Conservation (phyloP, 2,113 vertebrate genomes). For the Tragelaphus strepsiceros region DNA sequence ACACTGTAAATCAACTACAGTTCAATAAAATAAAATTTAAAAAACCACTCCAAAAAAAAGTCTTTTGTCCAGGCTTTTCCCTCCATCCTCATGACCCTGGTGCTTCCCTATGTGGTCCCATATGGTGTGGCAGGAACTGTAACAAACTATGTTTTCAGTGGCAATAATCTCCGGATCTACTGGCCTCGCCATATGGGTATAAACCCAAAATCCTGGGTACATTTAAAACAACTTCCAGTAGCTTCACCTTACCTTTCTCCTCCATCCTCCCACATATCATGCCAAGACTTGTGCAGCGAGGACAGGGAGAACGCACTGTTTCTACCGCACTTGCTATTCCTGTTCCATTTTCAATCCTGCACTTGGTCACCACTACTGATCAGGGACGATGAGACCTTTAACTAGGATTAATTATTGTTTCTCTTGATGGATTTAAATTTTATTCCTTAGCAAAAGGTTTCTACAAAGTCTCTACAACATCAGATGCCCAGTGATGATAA, state of each 20-base stretch:
- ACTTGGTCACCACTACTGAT: background rate
- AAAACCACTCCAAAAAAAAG: background rate
- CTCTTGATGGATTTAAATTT: background rate
- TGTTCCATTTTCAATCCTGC: background rate
- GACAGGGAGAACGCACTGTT: background rate
- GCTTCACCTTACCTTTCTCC: background rate
- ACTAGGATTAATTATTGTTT: background rate
- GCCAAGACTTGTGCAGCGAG: background rate
- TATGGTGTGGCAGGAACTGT: background rate
- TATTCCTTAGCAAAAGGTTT: background rate
- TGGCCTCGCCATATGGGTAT: background rate
- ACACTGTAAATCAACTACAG: background rate
- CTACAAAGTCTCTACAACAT: background rate
- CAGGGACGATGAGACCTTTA: background rate
- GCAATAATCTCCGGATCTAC: background rate
- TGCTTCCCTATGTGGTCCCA: background rate
- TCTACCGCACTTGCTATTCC: background rate
- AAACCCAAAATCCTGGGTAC: background rate
- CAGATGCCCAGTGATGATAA: background rate
- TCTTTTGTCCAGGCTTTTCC: background rate
- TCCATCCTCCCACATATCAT: background rate
- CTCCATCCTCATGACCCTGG: background rate
- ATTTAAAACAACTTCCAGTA: background rate
- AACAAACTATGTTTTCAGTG: background rate
- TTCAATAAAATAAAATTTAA: background rate